Evolutionary conservation across 2,888 invertebrate genomes (phyloP), one percentile per base, ranked within the genome.

Genomic region (Lissonota sp.): DNA sequence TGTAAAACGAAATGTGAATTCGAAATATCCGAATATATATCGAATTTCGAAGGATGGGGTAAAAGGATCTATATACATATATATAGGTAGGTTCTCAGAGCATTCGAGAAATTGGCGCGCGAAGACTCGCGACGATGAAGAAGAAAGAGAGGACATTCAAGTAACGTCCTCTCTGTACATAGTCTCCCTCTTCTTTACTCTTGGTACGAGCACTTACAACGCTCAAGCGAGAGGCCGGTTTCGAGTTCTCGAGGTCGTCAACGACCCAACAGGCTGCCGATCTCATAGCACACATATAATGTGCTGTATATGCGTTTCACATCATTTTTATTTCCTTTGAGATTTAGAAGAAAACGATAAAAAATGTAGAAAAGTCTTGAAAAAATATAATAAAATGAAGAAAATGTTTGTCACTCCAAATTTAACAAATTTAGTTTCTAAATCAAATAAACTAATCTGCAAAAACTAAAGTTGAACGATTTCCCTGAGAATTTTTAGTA

Each of bases 181-280:
- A n/a, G 69, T 39, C 40, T 58, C 75, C 74, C 77, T 77, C 67
- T 62, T 42, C 62, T 39, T 53, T 51, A 60, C 57, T 70, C 60
- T 77, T 67, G 67, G 71, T 57, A 40, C 62, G 51, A 60, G 60
- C 51, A 70, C 74, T 69, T 69, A 57, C 64, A 3, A 26, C n/a
- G 26, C 26, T 26, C 26, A 26, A 26, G 55, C 53, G 75, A 42
- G 62, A 53, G 71, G 67, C 79, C 71, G 75, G 79, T 76, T 82
- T 79, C 74, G 60, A 55, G 81, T 49, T 70, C 67, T 75, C 81
- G 78, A 79, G 81, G 79, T 75, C 71, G 71, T 71, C 53, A 49
- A 74, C 64, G 73, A n/a, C 16, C 37, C 37, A 37, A 66, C 71
- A 72, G 75, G 84, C 85, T 78, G 72, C 73, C 63, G 73, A 69